Evolutionary conservation across 2,888 invertebrate species (phyloP).

Genomic region (Drosophila merina): DNA sequence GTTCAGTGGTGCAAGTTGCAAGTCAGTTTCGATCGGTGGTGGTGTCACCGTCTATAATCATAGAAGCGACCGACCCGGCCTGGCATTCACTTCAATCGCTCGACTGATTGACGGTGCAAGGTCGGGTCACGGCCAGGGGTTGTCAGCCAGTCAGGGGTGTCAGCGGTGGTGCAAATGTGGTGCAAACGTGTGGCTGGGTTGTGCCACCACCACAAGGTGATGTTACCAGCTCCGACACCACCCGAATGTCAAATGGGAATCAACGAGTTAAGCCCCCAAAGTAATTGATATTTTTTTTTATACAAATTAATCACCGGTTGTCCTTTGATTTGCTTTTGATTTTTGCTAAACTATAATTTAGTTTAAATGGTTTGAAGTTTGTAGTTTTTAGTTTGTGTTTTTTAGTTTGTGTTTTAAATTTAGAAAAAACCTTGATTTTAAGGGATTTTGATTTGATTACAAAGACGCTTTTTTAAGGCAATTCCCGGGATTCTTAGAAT

Average conservation of each 20-base stretch:
- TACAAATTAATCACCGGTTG: constrained; percentile 1
- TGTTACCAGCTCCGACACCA: constrained; percentile 22
- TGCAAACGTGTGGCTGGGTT: not conserved
- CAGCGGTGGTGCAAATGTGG: not conserved
- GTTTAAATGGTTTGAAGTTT: too few relatives aligned
- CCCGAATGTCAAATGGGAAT: constrained; percentile 20
- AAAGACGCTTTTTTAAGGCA: too few relatives aligned
- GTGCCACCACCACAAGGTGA: constrained; percentile 3
- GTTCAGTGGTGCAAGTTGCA: constrained; percentile 11
- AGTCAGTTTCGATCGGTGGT: too few relatives aligned
- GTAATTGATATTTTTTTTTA: constrained; percentile 25
- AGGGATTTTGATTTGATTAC: too few relatives aligned
- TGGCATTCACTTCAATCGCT: constrained; percentile 25
- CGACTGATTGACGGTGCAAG: constrained; percentile 32
- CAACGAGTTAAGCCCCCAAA: not conserved
- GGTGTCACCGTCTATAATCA: constrained; percentile 13
- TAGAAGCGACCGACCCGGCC: constrained; percentile 11
- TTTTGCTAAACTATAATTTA: not conserved
- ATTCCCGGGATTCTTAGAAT: too few relatives aligned
- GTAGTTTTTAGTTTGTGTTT: too few relatives aligned
- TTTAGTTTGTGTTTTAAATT: too few relatives aligned
- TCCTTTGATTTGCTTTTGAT: not conserved
- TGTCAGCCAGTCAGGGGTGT: not conserved
- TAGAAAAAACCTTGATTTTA: too few relatives aligned
- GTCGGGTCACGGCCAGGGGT: constrained; percentile 32